Evolutionary conservation across 1,140 invertebrate genomes (phyloP), one percentile per base, ranked within the genome.

Genomic region (Micrasema longulum): DNA sequence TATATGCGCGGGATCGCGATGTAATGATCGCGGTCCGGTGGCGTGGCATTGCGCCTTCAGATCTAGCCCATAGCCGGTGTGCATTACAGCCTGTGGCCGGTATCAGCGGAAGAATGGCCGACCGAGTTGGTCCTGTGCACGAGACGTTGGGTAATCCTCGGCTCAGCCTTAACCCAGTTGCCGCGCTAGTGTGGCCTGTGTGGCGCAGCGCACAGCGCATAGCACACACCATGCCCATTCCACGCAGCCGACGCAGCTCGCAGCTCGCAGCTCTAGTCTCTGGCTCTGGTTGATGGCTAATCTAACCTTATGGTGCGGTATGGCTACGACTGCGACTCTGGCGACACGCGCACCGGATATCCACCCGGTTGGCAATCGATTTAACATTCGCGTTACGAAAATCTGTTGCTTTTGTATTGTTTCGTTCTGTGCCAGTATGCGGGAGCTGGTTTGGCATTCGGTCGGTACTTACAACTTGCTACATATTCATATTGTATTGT

Each of bases 151-250:
- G 73, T 72, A 76, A 76, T 72, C 74, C 73, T 75, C 72, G 67
- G n/a, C 55, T 65, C 62, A 72, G 71, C 74, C 74, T 76, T 76
- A 72, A 76, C 74, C 74, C 74, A 76, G 69, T 76, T 76, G 69
- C 69, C 6, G 48, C 14, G 12, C 26, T 14, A 43, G 48, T 20
- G 52, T 31, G 47, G 20, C 23, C n/a, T n/a, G n/a, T n/a, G n/a
- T n/a, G n/a, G n/a, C n/a, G n/a, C n/a, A n/a, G n/a, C n/a, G 11
- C 22, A 26, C 22, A 26, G 62, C 23, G 18, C 60, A 16, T 16
- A 26, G 23, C 53, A 14, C 10, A 14, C 16, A 60, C 71, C 64
- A 43, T 66, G 65, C 22, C 55, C 18, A 14, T 41, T 41, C 38
- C 41, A 11, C 63, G 18, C 23, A 35, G 22, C 36, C 48, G n/a